phyloP scores from a whole-genome alignment of 1,140 invertebrate genomes.

The Drosophila serrata region DNA sequence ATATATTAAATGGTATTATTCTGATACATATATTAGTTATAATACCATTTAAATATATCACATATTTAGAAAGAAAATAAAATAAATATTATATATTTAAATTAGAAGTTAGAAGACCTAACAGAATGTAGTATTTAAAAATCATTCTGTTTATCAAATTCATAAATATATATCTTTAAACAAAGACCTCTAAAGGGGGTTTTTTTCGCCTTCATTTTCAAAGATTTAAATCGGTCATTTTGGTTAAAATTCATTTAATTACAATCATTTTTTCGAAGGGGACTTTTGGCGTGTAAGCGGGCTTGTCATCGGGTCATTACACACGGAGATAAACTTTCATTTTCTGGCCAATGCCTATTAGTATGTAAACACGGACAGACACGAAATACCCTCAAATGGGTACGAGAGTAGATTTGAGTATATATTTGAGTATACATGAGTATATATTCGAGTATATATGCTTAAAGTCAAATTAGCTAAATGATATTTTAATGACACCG shows the following conservation, averaged over 20 bases:
- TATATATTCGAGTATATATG: not conserved
- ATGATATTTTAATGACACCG: constrained; percentile 57
- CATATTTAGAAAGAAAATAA: too few relatives aligned
- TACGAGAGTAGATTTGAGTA: not conserved
- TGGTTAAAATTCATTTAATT: constrained; percentile 1
- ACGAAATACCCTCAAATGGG: constrained; percentile 5
- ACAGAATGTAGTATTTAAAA: too few relatives aligned
- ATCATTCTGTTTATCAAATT: not conserved
- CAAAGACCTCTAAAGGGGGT: not conserved
- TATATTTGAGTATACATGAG: not conserved
- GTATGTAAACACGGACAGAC: constrained; percentile 3
- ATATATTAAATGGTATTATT: too few relatives aligned
- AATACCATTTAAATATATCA: too few relatives aligned
- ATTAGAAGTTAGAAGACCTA: too few relatives aligned
- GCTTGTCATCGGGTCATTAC: constrained; percentile 39
- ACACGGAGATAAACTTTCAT: constrained; percentile 37
- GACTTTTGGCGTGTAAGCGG: constrained; percentile 26
- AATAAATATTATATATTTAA: too few relatives aligned
- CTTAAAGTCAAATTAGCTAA: constrained; percentile 51
- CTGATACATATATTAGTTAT: too few relatives aligned
- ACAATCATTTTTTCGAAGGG: constrained; percentile 13
- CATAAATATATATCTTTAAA: too few relatives aligned
- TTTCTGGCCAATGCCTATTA: constrained; percentile 38
- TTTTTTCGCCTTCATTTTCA: not conserved
- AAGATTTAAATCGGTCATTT: not conserved